phyloP scores from a whole-genome alignment of 2,888 invertebrate genomes.

The Thymelicus lineola region DNA sequence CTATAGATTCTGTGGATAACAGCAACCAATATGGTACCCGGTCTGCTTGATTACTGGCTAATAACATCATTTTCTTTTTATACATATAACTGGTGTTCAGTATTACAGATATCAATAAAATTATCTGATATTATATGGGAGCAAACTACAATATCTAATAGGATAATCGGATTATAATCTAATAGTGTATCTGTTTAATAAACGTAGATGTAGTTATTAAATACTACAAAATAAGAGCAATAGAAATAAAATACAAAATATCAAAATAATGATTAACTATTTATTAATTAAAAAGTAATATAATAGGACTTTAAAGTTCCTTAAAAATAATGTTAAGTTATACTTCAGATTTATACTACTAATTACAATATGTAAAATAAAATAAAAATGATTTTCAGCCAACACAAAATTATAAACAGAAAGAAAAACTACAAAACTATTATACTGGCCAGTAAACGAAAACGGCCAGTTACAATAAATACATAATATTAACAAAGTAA shows the following conservation, averaged over 20 bases:
- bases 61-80: too few species aligned
- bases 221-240: not conserved
- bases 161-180: too few species aligned
- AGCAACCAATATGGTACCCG: too few species aligned
- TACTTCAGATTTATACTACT: not conserved
- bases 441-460: slow-evolving; percentile 25
- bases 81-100: too few species aligned
- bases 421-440: slow-evolving; percentile 13
- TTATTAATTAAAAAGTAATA: not conserved
- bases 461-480: slow-evolving; percentile 19
- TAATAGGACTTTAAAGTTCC: not conserved
- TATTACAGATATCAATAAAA: too few species aligned
- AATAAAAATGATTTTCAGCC: slow-evolving; percentile 42
- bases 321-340: not conserved
- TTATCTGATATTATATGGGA: too few species aligned
- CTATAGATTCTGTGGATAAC: too few species aligned
- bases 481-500: not conserved
- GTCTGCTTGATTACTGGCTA: too few species aligned
- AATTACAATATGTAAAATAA: not conserved
- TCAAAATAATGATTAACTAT: too few species aligned
- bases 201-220: too few species aligned
- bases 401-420: slow-evolving; percentile 24
- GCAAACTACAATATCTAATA: too few species aligned
- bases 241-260: not conserved
- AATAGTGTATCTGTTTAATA: too few species aligned